Evolutionary conservation across 2,888 invertebrate species (phyloP).

Genomic region (Limnephilus marmoratus): DNA sequence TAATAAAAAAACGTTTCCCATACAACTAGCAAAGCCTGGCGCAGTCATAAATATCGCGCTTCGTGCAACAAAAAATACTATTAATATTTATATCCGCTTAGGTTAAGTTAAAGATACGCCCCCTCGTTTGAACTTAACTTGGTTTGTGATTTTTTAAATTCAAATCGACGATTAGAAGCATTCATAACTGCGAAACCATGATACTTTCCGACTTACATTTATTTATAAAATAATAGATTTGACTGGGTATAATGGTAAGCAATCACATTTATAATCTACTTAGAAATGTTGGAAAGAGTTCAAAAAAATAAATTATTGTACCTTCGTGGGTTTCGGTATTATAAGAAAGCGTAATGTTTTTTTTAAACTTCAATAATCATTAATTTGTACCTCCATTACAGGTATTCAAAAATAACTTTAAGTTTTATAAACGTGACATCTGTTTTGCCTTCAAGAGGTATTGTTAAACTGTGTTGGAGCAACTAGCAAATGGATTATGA

Average conservation of each 20-base stretch:
- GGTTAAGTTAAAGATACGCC: conserved; percentile 42
- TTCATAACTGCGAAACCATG: conserved; percentile 1
- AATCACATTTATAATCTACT: neutral
- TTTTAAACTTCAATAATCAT: neutral
- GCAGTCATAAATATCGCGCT: conserved; percentile 27
- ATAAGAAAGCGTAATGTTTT: neutral
- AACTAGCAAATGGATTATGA: too few relatives aligned
- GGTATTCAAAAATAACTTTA: too few relatives aligned
- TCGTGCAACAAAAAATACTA: conserved; percentile 37
- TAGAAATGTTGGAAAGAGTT: neutral
- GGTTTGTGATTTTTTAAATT: conserved; percentile 42
- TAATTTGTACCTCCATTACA: too few relatives aligned
- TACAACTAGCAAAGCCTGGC: neutral
- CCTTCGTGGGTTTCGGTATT: neutral
- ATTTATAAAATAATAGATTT: neutral
- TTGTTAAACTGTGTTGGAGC: too few relatives aligned
- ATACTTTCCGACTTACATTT: neutral
- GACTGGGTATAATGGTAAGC: neutral
- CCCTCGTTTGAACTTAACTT: conserved; percentile 41
- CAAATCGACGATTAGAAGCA: conserved; percentile 29
- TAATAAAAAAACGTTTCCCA: neutral
- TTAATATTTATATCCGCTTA: conserved; percentile 39
- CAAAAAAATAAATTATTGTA: neutral
- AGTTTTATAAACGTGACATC: too few relatives aligned
- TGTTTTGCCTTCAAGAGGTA: too few relatives aligned